These are phyloP conservation scores for Lethrus apterus DNA, from an alignment of 1,140 invertebrate species.

Conservation along the genomic window DNA sequence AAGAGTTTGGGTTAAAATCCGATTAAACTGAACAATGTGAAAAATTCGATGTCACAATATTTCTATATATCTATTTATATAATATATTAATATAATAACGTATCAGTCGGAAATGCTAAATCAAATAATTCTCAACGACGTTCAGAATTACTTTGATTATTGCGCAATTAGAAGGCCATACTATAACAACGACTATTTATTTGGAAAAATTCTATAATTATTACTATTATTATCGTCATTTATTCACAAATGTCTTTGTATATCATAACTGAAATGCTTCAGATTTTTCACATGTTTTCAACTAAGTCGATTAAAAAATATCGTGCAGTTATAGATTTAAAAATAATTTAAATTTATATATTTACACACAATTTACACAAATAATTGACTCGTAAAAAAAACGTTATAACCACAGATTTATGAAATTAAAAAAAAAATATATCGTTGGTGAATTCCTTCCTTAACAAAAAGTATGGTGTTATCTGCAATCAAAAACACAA, in stretches of 20 bases:
- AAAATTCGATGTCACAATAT: too few relatives aligned
- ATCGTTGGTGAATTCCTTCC: background rate
- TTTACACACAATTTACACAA: background rate
- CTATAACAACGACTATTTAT: background rate
- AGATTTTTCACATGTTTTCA: too few relatives aligned
- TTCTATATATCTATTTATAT: too few relatives aligned
- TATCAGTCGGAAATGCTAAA: background rate
- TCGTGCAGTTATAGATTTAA: background rate
- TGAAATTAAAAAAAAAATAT: background rate
- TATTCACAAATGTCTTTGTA: conserved; percentile 8
- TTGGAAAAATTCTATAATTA: background rate
- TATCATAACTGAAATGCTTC: conserved; percentile 21
- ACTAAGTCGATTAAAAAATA: too few relatives aligned
- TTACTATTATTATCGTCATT: background rate
- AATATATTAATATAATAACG: background rate
- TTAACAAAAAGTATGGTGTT: too few relatives aligned
- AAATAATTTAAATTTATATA: background rate
- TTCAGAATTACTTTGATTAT: background rate
- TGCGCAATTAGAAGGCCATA: background rate
- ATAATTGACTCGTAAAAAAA: background rate
- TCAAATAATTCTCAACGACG: background rate
- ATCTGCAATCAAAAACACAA: too few relatives aligned
- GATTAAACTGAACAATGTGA: too few relatives aligned
- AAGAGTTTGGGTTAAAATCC: too few relatives aligned
- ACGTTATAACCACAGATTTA: background rate